Evolutionary conservation across 1,140 invertebrate genomes (phyloP).

Genomic region (Bombus terrestris): DNA sequence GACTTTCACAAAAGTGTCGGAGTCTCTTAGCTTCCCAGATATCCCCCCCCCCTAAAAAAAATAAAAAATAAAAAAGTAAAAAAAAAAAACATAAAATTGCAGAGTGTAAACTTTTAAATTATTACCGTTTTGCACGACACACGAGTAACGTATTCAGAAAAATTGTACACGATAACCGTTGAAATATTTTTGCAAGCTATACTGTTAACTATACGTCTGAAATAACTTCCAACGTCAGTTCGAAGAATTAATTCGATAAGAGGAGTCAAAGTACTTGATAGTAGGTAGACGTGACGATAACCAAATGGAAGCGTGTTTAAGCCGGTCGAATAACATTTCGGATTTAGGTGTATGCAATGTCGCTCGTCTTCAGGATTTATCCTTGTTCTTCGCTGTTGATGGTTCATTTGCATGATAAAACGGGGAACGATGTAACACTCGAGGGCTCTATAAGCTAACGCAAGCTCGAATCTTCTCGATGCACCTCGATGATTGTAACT

Average conservation of each 20-base stretch:
- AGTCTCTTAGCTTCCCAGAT: too few relatives aligned
- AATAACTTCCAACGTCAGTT: not conserved
- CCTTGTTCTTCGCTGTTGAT: slow-evolving; percentile 55
- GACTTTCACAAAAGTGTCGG: too few relatives aligned
- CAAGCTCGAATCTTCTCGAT: slow-evolving; percentile 41
- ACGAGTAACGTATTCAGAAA: too few relatives aligned
- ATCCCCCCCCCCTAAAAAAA: too few relatives aligned
- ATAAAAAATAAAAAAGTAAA: too few relatives aligned
- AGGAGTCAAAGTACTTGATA: not conserved
- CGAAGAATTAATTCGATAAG: not conserved
- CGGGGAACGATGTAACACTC: slow-evolving; percentile 30
- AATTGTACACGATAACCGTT: too few relatives aligned
- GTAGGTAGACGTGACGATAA: not conserved
- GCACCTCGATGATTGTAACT: slow-evolving; percentile 49
- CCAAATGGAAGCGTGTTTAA: not conserved
- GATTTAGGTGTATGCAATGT: slow-evolving; percentile 6
- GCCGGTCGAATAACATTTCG: slow-evolving; percentile 1
- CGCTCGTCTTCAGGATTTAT: slow-evolving; percentile 52
- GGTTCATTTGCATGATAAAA: slow-evolving; percentile 61
- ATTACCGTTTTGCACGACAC: too few relatives aligned
- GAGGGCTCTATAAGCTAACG: slow-evolving; percentile 34
- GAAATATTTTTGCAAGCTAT: too few relatives aligned
- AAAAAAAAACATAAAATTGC: too few relatives aligned
- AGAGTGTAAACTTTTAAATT: too few relatives aligned
- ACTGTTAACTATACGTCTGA: too few relatives aligned